A percentile compares a stretch with the other conserved stretches of the same genome.
Evolutionary conservation across 2,888 invertebrate species (phyloP).

Genomic region (Idaea biselata): DNA sequence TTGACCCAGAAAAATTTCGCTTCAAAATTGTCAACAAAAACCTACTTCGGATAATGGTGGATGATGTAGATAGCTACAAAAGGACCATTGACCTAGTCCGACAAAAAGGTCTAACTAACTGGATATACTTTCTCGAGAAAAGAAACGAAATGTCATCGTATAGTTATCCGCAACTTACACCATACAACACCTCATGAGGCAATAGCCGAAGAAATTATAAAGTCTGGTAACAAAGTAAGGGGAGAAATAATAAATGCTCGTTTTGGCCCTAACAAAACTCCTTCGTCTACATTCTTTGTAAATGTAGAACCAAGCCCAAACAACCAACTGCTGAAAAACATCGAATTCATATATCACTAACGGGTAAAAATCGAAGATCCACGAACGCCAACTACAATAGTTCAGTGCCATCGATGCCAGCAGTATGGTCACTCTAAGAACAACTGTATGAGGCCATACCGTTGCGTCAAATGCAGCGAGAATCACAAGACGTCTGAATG

Average conservation of each 20-base stretch:
- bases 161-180: too few species aligned
- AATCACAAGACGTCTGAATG: too few species aligned
- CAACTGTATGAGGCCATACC: too few species aligned
- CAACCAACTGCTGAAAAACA: constrained; percentile 21
- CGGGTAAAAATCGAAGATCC: constrained; percentile 25
- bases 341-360: constrained; percentile 22
- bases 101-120: too few species aligned
- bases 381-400: constrained; percentile 17
- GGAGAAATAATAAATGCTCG: constrained; percentile 3
- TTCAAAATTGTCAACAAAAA: constrained; percentile 14
- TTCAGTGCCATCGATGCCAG: too few species aligned
- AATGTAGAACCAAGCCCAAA: constrained; percentile 14
- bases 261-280: constrained; percentile 26
- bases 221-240: constrained; percentile 2
- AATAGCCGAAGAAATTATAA: too few species aligned
- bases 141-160: too few species aligned
- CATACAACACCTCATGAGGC: too few species aligned
- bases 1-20: constrained; percentile 5
- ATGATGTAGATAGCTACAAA: not conserved
- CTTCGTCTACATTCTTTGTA: constrained; percentile 29
- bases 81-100: too few species aligned
- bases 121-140: too few species aligned
- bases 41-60: not conserved
- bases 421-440: too few species aligned
- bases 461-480: too few species aligned